Base-by-base conservation (phyloP, 2,888 invertebrate genomes). In the Clanis bilineata region DNA sequence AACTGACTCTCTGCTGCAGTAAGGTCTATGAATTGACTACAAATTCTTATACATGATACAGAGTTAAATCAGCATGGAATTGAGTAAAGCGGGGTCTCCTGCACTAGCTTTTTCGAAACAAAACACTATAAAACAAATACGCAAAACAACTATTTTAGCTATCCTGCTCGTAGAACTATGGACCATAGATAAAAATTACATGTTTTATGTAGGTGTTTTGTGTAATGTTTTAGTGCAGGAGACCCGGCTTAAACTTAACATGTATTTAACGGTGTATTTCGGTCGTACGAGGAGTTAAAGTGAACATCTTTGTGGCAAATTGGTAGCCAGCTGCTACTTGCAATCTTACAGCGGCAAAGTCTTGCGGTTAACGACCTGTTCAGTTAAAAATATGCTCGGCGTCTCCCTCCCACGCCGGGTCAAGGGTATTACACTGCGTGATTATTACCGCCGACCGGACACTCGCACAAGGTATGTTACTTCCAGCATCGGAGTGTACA, bases 381-480 rank as follows among this genome's bases (percentile, higher is more conserved):
- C 69, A 68, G 79, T 83, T 85, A 85, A 86, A 87, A 85, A 85
- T 86, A 86, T 74, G 63, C 76, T 72, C 67, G 74, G 22, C 73
- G 69, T 70, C 73, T 81, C 76, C 79, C 79, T 84, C 84, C 85
- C 82, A 86, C 85, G 81, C 72, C 82, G 74, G 86, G 85, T 86
- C 85, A 88, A 86, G 87, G 85, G 78, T 80, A 76, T 73, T 72
- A 71, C 74, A 68, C 67, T 71, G 44, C 59, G 55, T 59, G 38
- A 51, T 58, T 54, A 44, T 58, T 59, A 43, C n/a, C n/a, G 32
- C 5, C 9, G 9, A 36, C 59, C 58, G 47, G 45, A 51, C 47
- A 18, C 15, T 25, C 47, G 58, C 47, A 39, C 28, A 28, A 23
- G 47, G 58, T 22, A 56, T 51, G 18, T 38, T 39, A 39, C 51